These are phyloP conservation scores for Nycticorax nycticorax DNA, from an alignment of 2,113 vertebrate genomes.

Conservation along the genomic window DNA sequence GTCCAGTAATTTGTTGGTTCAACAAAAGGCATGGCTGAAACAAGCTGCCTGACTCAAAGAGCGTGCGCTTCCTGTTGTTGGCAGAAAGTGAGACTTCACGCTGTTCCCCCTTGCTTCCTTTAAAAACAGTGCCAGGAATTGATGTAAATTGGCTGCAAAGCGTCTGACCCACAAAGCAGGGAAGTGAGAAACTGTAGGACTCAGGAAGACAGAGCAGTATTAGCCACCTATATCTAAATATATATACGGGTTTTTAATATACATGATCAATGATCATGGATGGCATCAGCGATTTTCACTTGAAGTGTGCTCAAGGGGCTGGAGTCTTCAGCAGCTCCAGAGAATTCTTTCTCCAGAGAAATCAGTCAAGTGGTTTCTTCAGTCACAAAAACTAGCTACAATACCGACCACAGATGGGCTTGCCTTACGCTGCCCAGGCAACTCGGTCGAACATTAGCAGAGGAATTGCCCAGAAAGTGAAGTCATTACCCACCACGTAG, in stretches of 20 bases:
- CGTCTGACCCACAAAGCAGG: constrained; percentile 40
- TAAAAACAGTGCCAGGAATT: constrained; percentile 67
- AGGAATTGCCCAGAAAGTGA: background rate
- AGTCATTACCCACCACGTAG: background rate
- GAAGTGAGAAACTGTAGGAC: constrained; percentile 55
- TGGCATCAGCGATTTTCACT: background rate
- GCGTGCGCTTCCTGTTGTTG: constrained; percentile 56
- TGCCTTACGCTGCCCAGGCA: background rate
- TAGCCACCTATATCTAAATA: background rate
- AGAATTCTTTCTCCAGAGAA: background rate
- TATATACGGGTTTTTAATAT: fast-evolving
- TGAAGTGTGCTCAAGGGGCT: background rate
- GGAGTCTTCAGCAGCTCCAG: background rate
- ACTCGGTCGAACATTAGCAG: fast-evolving
- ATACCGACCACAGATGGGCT: fast-evolving
- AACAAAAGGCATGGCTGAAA: constrained; percentile 1
- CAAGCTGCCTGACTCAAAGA: constrained; percentile 13
- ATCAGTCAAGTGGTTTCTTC: background rate
- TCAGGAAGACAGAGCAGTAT: background rate
- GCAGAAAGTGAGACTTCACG: constrained; percentile 54
- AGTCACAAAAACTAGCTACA: background rate
- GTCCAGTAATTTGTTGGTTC: background rate
- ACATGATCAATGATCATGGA: background rate
- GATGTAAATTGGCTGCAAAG: constrained; percentile 46
- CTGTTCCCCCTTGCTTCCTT: constrained; percentile 63